Evolutionary conservation across 2,888 invertebrate species (phyloP).

Genomic region (Patella ulyssiponensis): DNA sequence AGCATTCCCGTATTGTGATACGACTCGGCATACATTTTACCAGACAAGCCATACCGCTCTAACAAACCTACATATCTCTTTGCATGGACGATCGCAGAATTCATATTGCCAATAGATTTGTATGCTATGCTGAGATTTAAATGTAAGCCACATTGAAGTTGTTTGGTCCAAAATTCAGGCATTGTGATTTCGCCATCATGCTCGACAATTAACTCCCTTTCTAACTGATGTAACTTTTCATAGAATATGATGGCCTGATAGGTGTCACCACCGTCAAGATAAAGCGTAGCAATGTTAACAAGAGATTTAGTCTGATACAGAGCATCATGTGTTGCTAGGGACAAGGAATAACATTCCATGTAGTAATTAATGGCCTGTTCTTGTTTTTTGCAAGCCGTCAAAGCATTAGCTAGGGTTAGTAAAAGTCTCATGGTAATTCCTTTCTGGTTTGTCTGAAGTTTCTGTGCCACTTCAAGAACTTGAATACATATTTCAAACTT

Average conservation of each 20-base stretch:
- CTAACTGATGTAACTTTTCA: conserved; percentile 65
- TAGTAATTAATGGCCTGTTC: conserved; percentile 64
- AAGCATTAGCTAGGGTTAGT: conserved; percentile 65
- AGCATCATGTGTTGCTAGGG: conserved; percentile 66
- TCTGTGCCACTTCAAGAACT: conserved; percentile 62
- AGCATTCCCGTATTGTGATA: conserved; percentile 66
- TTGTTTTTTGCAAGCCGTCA: conserved; percentile 56
- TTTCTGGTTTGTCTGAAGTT: conserved; percentile 67
- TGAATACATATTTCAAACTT: conserved; percentile 60
- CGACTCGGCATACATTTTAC: conserved; percentile 50
- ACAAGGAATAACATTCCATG: conserved; percentile 64
- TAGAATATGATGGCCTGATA: conserved; percentile 67
- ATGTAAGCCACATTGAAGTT: conserved; percentile 65
- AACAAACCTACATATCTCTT: conserved; percentile 41
- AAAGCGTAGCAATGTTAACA: conserved; percentile 68
- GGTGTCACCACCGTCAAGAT: conserved; percentile 60
- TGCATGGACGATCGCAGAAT: conserved; percentile 61
- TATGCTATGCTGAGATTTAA: conserved; percentile 69
- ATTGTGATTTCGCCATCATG: conserved; percentile 41
- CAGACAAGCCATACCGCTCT: conserved; percentile 19
- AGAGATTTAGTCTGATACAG: conserved; percentile 68
- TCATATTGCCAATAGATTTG: conserved; percentile 65
- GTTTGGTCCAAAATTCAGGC: conserved; percentile 66
- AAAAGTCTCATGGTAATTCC: conserved; percentile 66
- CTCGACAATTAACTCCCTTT: conserved; percentile 52